These are phyloP conservation scores for Bugulina stolonifera DNA, from an alignment of 2,888 invertebrate species.

Conservation along the genomic window DNA sequence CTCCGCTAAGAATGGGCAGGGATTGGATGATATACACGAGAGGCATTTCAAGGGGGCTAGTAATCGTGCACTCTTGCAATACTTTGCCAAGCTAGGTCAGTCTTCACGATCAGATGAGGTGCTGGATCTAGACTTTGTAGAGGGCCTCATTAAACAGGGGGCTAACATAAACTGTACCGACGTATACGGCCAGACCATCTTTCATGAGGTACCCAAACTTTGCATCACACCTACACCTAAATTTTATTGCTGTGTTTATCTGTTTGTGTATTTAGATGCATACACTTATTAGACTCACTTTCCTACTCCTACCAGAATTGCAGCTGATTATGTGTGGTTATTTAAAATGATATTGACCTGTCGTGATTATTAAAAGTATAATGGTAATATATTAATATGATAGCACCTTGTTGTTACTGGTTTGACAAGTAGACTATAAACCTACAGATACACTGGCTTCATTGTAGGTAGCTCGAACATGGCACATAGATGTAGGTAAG, in stretches of 20 bases:
- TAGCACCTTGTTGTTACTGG: no score
- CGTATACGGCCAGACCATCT: conserved; percentile 46
- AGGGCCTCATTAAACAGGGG: conserved; percentile 38
- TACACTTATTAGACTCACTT: no score
- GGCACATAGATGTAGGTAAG: conserved; percentile 47
- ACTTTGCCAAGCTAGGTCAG: conserved; percentile 44
- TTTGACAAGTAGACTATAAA: no score
- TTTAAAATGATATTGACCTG: no score
- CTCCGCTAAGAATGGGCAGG: not conserved
- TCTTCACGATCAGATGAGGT: conserved; percentile 35
- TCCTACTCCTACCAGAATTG: no score
- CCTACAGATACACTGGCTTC: no score
- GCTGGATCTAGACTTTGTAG: conserved; percentile 46
- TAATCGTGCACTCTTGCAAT: conserved; percentile 43
- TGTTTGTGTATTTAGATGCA: no score
- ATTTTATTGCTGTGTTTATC: no score
- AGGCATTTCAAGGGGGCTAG: conserved; percentile 14
- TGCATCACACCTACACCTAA: no score
- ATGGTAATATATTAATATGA: no score
- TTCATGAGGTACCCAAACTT: conserved; percentile 53
- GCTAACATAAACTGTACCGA: conserved; percentile 47
- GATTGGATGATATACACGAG: conserved; percentile 14
- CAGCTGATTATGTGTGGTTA: no score
- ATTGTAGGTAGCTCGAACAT: conserved; percentile 43
- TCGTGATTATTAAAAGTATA: no score